These are phyloP conservation scores for Cantharis flavilabris DNA, from an alignment of 2,888 invertebrate genomes.

Conservation along the genomic window DNA sequence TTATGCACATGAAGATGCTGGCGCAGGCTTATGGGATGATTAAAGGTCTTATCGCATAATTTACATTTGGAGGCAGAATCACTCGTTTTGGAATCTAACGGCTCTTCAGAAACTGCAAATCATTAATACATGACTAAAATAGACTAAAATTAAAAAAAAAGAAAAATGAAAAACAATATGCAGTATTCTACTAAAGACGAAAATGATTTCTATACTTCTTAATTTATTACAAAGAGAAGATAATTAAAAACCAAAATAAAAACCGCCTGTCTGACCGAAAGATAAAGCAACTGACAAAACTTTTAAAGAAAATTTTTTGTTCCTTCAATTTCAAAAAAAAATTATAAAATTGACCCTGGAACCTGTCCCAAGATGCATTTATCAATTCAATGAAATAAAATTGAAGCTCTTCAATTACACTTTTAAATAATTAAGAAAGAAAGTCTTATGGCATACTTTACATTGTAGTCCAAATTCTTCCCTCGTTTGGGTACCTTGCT, in stretches of 20 bases:
- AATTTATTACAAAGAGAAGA: background rate
- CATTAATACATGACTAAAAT: background rate
- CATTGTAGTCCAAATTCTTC: background rate
- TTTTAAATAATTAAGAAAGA: too few species aligned
- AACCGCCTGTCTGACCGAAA: too few species aligned
- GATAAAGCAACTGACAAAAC: too few species aligned
- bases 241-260: background rate
- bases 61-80: constrained; percentile 15
- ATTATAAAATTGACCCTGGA: too few species aligned
- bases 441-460: constrained; percentile 44
- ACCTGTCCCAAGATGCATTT: too few species aligned
- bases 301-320: too few species aligned
- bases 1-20: constrained; percentile 34
- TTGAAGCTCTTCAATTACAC: background rate
- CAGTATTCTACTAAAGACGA: background rate
- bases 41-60: constrained; percentile 27
- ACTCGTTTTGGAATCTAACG: background rate
- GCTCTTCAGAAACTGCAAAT: background rate
- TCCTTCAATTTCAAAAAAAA: too few species aligned
- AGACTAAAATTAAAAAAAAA: background rate
- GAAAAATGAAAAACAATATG: background rate
- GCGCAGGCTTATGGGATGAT: constrained; percentile 20
- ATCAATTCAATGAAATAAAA: background rate
- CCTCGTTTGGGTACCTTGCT: background rate
- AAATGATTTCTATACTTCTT: background rate